These are phyloP conservation scores for Jaculus jaculus DNA, from an alignment of 2,113 vertebrate species.

Conservation along the genomic window DNA sequence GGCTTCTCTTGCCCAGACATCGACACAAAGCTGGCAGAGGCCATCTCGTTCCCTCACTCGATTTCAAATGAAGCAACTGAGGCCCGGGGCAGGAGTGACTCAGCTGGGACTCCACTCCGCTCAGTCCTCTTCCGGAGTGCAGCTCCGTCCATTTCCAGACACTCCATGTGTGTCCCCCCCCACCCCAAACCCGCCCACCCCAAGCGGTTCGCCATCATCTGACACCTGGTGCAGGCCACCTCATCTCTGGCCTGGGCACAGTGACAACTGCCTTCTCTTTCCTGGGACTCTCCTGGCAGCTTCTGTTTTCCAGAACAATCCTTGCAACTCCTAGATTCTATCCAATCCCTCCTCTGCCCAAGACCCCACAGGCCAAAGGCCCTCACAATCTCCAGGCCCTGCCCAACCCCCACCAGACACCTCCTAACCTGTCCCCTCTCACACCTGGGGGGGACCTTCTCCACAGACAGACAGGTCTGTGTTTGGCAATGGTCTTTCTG, in stretches of 20 bases:
- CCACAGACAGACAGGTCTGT: neutral
- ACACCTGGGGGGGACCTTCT: neutral
- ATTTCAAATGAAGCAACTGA: neutral
- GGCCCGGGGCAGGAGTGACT: neutral
- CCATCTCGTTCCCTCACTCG: neutral
- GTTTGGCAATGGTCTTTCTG: neutral
- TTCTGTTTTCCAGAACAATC: neutral
- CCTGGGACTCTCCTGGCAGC: neutral
- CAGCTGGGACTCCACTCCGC: neutral
- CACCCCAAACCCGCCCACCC: fast-evolving
- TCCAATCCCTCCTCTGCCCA: neutral
- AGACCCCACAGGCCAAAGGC: neutral
- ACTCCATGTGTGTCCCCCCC: too few relatives aligned
- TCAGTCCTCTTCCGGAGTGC: fast-evolving
- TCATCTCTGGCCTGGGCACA: neutral
- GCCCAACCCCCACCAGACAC: fast-evolving
- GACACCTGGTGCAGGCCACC: neutral
- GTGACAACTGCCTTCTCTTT: neutral
- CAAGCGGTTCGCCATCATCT: neutral
- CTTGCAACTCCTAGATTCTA: neutral
- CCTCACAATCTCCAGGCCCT: neutral
- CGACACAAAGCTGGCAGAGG: neutral
- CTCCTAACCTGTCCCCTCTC: too few relatives aligned
- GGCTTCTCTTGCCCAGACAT: neutral
- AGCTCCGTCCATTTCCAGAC: too few relatives aligned